Percentiles rank a stretch among this genome's conserved stretches.
Conservation (phyloP, 2,888 invertebrate genomes). For the Sminthurinus aureus region DNA sequence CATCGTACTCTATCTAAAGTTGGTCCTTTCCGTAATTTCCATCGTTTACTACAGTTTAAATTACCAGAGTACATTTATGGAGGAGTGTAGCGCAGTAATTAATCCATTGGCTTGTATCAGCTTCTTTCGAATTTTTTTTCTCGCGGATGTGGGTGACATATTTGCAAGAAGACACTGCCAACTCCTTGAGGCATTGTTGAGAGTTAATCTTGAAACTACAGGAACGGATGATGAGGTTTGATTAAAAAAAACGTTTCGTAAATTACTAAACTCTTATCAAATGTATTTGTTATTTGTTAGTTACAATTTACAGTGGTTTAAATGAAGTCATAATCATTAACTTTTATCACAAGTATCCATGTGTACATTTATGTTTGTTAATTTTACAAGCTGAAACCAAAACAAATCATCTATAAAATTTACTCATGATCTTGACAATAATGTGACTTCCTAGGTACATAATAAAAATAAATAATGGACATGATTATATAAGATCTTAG, state of each 20-base stretch:
- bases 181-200: conserved; percentile 5
- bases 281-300: not conserved
- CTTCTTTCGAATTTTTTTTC: conserved; percentile 28
- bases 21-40: conserved; percentile 27
- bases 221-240: conserved; percentile 18
- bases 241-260: not conserved
- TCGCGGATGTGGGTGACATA: conserved; percentile 35
- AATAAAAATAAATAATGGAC: too few species aligned
- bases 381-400: too few species aligned
- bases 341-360: too few species aligned
- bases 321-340: too few species aligned
- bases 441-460: too few species aligned
- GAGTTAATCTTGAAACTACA: conserved; percentile 4
- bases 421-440: too few species aligned
- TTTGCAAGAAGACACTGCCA: conserved; percentile 22
- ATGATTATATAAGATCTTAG: too few species aligned
- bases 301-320: not conserved
- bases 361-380: too few species aligned
- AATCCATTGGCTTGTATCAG: conserved; percentile 2
- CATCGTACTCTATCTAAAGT: conserved; percentile 17
- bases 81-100: not conserved
- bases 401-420: too few species aligned
- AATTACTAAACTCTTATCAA: not conserved
- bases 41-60: conserved; percentile 22
- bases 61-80: not conserved